Percentiles rank a stretch among this genome's conserved stretches.
phyloP scores from a whole-genome alignment of 2,888 invertebrate genomes.

The Esperia sulphurella region DNA sequence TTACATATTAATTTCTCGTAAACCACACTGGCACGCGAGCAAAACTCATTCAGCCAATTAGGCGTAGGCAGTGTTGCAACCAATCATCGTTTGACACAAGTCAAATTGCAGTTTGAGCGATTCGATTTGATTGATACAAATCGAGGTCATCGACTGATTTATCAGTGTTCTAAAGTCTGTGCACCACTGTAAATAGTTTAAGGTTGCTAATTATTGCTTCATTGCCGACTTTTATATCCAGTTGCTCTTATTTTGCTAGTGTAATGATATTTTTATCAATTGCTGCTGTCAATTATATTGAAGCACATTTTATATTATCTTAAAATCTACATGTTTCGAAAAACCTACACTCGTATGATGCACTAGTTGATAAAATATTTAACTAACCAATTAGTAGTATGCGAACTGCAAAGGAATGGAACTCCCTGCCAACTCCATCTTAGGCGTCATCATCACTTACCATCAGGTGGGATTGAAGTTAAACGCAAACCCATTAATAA shows the following conservation, averaged over 20 bases:
- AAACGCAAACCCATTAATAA: too few relatives aligned
- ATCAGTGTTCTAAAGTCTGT: constrained; percentile 38
- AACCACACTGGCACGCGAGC: constrained; percentile 47
- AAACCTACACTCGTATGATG: too few relatives aligned
- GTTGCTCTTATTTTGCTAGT: neutral
- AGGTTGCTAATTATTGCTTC: constrained; percentile 42
- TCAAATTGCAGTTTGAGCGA: constrained; percentile 69
- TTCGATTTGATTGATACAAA: constrained; percentile 70
- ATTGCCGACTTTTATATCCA: constrained; percentile 17
- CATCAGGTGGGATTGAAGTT: too few relatives aligned
- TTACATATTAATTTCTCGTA: constrained; percentile 25
- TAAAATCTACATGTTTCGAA: too few relatives aligned
- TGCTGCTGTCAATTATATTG: neutral
- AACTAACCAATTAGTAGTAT: too few relatives aligned
- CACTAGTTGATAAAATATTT: too few relatives aligned
- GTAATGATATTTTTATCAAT: neutral
- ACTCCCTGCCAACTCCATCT: too few relatives aligned
- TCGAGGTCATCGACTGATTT: constrained; percentile 71
- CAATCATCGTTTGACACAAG: constrained; percentile 75
- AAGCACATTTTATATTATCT: neutral
- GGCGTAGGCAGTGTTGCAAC: constrained; percentile 66
- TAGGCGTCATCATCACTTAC: too few relatives aligned
- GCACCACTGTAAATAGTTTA: constrained; percentile 33
- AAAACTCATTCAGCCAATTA: constrained; percentile 74
- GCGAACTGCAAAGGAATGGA: too few relatives aligned